A percentile compares a stretch with the other conserved stretches of the same genome.
These are phyloP conservation scores for Plestiodon gilberti DNA, from an alignment of 2,113 vertebrate species.

Conservation along the genomic window DNA sequence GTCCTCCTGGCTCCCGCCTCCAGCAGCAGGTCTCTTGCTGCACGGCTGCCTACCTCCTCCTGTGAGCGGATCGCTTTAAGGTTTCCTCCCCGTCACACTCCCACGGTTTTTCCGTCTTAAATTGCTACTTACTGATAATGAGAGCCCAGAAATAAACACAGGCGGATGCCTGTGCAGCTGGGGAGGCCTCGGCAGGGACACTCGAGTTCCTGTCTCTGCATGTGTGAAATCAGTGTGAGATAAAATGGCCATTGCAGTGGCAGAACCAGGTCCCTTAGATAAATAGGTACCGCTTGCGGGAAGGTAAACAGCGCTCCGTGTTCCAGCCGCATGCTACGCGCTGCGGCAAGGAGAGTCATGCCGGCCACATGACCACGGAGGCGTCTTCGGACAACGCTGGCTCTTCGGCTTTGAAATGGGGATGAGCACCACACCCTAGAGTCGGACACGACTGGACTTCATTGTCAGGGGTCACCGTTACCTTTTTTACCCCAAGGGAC, in stretches of 20 bases:
- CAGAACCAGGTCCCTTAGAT: too few species aligned
- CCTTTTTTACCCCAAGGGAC: too few species aligned
- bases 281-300: too few species aligned
- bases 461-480: too few species aligned
- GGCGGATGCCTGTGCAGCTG: background rate
- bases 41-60: background rate
- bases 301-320: too few species aligned
- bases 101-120: slow-evolving; percentile 17
- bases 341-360: too few species aligned
- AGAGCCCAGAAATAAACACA: slow-evolving; percentile 16
- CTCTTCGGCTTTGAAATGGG: too few species aligned
- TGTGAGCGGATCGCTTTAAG: slow-evolving; percentile 1
- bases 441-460: too few species aligned
- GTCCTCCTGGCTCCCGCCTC: background rate
- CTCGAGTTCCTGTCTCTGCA: background rate
- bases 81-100: background rate
- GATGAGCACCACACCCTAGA: too few species aligned
- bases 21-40: background rate
- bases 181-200: background rate
- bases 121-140: slow-evolving; percentile 34
- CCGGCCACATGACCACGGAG: too few species aligned
- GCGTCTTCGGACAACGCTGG: too few species aligned
- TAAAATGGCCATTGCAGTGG: background rate
- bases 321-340: too few species aligned
- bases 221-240: background rate